Evolutionary conservation across 2,797 vertebrate species (phyloP).

Genomic region (Cichlasoma orientale): DNA sequence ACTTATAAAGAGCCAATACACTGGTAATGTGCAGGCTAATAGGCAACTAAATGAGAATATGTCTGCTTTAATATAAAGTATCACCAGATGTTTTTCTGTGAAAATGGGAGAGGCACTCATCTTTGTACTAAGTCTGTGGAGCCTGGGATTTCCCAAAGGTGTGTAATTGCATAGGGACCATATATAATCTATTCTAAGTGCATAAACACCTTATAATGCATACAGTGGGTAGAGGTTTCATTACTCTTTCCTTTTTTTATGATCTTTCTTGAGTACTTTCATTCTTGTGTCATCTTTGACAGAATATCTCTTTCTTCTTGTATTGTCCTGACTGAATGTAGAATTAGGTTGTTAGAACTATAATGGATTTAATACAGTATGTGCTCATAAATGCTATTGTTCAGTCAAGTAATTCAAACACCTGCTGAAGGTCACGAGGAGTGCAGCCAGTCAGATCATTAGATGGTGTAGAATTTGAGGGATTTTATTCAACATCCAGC

Average conservation of each 20-base stretch:
- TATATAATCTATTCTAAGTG: slow-evolving; percentile 41
- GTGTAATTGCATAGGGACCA: slow-evolving; percentile 22
- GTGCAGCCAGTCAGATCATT: slow-evolving; percentile 2
- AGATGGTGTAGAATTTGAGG: neutral
- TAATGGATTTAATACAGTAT: neutral
- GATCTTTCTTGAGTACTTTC: neutral
- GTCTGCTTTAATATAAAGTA: neutral
- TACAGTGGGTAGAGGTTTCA: neutral
- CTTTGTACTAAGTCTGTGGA: neutral
- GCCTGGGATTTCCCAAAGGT: slow-evolving; percentile 17
- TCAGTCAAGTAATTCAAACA: slow-evolving; percentile 18
- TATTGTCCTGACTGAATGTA: neutral
- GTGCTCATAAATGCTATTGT: slow-evolving; percentile 7
- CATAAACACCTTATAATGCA: neutral
- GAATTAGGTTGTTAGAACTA: neutral
- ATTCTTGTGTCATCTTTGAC: neutral
- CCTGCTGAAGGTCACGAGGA: slow-evolving; percentile 5
- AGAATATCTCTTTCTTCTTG: neutral
- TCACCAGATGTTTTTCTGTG: neutral
- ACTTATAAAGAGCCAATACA: neutral
- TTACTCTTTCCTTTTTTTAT: neutral
- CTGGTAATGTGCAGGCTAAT: neutral
- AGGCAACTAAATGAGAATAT: neutral
- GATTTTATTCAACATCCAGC: neutral
- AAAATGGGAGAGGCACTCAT: neutral